A percentile compares a stretch with the other conserved stretches of the same genome.
These are phyloP conservation scores for Alca torda DNA, from an alignment of 2,797 vertebrate species.

Conservation along the genomic window DNA sequence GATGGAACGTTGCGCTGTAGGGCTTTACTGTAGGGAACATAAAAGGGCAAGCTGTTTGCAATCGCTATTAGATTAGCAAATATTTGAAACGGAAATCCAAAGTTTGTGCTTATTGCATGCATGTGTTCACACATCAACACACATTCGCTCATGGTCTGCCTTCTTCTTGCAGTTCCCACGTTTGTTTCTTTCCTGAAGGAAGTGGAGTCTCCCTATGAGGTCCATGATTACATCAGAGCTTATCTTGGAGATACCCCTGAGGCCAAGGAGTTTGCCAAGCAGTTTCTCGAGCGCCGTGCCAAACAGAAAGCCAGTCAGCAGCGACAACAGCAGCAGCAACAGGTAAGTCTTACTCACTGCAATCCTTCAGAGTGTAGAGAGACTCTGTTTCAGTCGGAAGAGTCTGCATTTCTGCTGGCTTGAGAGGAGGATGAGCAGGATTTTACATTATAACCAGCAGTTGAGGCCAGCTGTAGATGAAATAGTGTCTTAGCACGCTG, in stretches of 20 bases:
- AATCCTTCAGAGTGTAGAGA: background rate
- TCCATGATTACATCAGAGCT: slow-evolving; percentile 96
- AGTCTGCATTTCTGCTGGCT: background rate
- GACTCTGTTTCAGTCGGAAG: no score
- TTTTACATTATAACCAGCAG: background rate
- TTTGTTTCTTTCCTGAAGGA: slow-evolving; percentile 99
- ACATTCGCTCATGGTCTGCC: background rate
- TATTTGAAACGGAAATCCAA: background rate
- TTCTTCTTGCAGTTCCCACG: slow-evolving; percentile 87
- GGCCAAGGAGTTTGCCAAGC: slow-evolving; percentile 99
- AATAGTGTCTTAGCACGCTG: background rate
- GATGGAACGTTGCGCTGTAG: background rate
- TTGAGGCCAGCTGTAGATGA: background rate
- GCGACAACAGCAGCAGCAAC: slow-evolving; percentile 81
- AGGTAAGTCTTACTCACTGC: background rate
- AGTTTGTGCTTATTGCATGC: background rate
- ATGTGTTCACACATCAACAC: background rate
- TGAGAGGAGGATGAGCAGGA: background rate
- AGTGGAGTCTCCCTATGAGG: slow-evolving; percentile 97
- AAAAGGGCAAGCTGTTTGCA: background rate
- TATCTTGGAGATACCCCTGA: slow-evolving; percentile 97
- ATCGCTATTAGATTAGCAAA: background rate
- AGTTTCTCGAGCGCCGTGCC: slow-evolving; percentile 98
- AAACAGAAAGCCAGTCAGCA: slow-evolving; percentile 96
- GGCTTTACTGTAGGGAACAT: background rate